These are phyloP conservation scores for Dasyprocta punctata DNA, from an alignment of 2,113 vertebrate genomes.

Conservation along the genomic window DNA sequence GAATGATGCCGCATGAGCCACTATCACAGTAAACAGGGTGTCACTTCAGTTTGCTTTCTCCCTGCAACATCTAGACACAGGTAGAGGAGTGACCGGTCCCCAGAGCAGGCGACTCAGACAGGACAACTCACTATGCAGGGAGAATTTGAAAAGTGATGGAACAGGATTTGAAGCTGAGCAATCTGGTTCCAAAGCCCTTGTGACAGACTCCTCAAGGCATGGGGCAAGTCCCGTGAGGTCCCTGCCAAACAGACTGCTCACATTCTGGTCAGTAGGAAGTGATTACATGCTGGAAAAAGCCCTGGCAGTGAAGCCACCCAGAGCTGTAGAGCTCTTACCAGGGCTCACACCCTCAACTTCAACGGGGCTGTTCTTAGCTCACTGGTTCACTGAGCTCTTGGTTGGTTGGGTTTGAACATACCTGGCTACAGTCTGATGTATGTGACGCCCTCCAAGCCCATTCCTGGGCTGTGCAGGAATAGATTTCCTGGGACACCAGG, in stretches of 20 bases:
- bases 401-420: background rate
- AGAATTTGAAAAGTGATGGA: background rate
- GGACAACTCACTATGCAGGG: background rate
- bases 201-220: background rate
- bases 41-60: background rate
- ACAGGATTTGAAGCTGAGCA: background rate
- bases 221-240: background rate
- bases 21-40: background rate
- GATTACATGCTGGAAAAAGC: background rate
- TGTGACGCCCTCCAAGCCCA: background rate
- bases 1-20: background rate
- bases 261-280: background rate
- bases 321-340: background rate
- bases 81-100: background rate
- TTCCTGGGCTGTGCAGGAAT: background rate
- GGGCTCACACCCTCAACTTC: background rate
- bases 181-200: background rate
- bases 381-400: background rate
- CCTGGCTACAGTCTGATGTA: background rate
- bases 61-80: background rate
- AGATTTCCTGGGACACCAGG: background rate
- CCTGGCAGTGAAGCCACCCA: fast-evolving
- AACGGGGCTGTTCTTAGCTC: too few species aligned
- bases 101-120: background rate
- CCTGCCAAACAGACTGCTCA: background rate